Evolutionary conservation across 2,888 invertebrate genomes (phyloP).

Genomic region (Platycheirus rosarum): DNA sequence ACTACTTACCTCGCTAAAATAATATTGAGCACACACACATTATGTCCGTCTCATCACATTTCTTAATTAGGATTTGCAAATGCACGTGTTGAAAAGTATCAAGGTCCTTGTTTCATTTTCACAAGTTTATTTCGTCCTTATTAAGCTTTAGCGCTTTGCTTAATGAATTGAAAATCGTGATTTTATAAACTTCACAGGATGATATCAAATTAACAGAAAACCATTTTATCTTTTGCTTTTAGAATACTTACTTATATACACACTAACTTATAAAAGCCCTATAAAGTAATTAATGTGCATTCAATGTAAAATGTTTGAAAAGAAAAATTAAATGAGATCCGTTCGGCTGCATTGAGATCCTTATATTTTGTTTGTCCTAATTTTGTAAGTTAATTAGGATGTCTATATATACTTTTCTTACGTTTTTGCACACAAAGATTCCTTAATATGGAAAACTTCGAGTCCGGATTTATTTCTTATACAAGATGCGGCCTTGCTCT

Average conservation of each 20-base stretch:
- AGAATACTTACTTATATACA: too few species aligned
- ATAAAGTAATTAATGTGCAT: constrained; percentile 27
- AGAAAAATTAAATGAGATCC: constrained; percentile 22
- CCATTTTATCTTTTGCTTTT: constrained; percentile 9
- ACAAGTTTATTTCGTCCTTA: background rate
- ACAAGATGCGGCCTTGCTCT: background rate
- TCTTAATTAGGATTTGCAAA: constrained; percentile 12
- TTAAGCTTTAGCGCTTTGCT: background rate
- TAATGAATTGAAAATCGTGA: constrained; percentile 30
- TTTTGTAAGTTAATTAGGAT: too few species aligned
- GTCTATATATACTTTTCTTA: too few species aligned
- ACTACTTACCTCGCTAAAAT: too few species aligned
- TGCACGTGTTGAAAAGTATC: background rate
- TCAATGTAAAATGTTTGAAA: constrained; percentile 20
- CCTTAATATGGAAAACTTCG: too few species aligned
- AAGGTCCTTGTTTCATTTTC: constrained; percentile 5
- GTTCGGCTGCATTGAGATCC: constrained; percentile 28
- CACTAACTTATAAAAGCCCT: background rate
- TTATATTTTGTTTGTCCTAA: too few species aligned
- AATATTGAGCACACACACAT: too few species aligned
- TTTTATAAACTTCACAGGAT: constrained; percentile 12
- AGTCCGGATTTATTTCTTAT: background rate
- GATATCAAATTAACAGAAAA: constrained; percentile 19
- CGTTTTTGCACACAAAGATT: too few species aligned
- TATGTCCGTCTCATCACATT: background rate